A percentile compares a stretch with the other conserved stretches of the same genome.
These are phyloP conservation scores for Nomada flava DNA, from an alignment of 2,888 invertebrate genomes.

Conservation along the genomic window DNA sequence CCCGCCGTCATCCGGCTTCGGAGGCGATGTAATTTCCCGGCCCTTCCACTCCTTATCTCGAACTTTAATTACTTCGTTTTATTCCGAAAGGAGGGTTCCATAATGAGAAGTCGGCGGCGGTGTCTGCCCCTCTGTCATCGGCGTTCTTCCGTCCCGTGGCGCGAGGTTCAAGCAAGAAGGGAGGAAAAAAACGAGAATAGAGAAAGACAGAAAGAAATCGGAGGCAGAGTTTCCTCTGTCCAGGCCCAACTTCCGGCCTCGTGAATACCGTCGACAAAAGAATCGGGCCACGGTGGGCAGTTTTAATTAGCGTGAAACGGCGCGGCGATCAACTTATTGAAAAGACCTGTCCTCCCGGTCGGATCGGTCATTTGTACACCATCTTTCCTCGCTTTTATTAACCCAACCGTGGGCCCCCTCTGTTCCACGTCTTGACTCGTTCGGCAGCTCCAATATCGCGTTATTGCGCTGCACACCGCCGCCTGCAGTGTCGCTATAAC, in stretches of 20 bases:
- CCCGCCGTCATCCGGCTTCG: slow-evolving; percentile 19
- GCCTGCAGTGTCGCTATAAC: slow-evolving; percentile 70
- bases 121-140: slow-evolving; percentile 54
- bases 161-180: background rate
- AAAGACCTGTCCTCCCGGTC: slow-evolving; percentile 16
- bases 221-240: slow-evolving; percentile 19
- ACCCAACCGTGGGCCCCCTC: slow-evolving; percentile 28
- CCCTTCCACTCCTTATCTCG: slow-evolving; percentile 54
- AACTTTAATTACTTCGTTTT: slow-evolving; percentile 73
- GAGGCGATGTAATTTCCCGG: slow-evolving; percentile 64
- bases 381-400: slow-evolving; percentile 63
- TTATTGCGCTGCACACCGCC: slow-evolving; percentile 67
- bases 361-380: slow-evolving; percentile 60
- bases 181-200: no score
- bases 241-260: slow-evolving; percentile 29
- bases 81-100: slow-evolving; percentile 58
- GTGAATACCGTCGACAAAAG: slow-evolving; percentile 30
- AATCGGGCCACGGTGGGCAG: slow-evolving; percentile 27
- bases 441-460: slow-evolving; percentile 69
- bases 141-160: slow-evolving; percentile 14
- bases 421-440: slow-evolving; percentile 2
- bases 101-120: slow-evolving; percentile 65
- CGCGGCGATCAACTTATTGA: slow-evolving; percentile 42
- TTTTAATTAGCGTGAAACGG: slow-evolving; percentile 57
- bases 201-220: background rate